Evolutionary conservation across 2,113 vertebrate species (phyloP).

Genomic region (Ceratotherium simum): DNA sequence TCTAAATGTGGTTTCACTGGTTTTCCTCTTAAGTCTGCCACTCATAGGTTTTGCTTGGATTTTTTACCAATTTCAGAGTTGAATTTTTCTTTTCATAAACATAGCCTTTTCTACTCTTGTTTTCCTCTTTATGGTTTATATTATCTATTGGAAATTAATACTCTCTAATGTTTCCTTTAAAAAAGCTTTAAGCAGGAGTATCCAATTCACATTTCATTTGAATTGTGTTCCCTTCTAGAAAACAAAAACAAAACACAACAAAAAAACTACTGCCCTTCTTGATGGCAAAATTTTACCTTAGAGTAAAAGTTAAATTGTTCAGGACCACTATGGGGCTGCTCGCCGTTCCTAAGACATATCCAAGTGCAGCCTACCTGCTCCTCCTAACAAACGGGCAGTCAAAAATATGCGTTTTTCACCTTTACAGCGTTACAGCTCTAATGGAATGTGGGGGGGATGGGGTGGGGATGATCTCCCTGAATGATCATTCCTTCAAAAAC

Average conservation of each 20-base stretch:
- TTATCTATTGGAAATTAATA: neutral
- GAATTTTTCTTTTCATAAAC: neutral
- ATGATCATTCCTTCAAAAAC: neutral
- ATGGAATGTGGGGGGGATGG: neutral
- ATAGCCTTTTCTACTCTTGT: neutral
- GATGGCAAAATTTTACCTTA: neutral
- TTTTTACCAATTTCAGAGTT: neutral
- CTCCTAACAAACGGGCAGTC: neutral
- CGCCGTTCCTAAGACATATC: neutral
- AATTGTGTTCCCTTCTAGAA: constrained; percentile 7
- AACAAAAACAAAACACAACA: constrained; percentile 7
- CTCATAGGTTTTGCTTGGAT: neutral
- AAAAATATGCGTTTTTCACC: neutral
- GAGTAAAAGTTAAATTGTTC: neutral
- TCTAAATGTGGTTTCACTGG: constrained; percentile 20
- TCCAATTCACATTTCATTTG: constrained; percentile 22
- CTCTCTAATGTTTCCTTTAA: constrained; percentile 12
- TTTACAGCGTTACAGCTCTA: neutral
- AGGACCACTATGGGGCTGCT: neutral
- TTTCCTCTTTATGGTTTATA: neutral
- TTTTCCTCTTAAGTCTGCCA: constrained; percentile 7
- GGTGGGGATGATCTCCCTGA: neutral
- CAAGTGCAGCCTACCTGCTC: neutral
- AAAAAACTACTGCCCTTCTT: neutral
- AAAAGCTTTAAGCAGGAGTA: neutral